A percentile compares a stretch with the other conserved stretches of the same genome.
Evolutionary conservation across 1,140 invertebrate species (phyloP).

Genomic region (Leptonema lineaticorne): DNA sequence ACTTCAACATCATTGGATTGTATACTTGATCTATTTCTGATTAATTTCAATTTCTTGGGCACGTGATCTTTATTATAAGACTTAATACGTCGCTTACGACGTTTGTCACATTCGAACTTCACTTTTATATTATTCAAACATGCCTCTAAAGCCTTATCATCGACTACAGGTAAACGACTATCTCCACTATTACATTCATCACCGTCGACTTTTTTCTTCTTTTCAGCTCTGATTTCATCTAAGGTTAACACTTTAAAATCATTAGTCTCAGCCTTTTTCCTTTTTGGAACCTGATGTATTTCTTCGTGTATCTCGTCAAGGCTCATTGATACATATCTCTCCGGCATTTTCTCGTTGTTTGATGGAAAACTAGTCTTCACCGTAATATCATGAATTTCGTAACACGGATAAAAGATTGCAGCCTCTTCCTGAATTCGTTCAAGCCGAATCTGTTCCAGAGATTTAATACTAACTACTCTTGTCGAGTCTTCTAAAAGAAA

Average conservation of each 20-base stretch:
- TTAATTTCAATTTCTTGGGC: constrained; percentile 28
- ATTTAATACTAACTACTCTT: constrained; percentile 29
- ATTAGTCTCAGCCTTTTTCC: not conserved
- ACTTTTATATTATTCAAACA: constrained; percentile 30
- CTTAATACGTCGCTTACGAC: not conserved
- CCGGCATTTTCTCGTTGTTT: not conserved
- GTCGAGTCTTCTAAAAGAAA: constrained; percentile 34
- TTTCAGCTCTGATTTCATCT: constrained; percentile 31
- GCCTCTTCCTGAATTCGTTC: constrained; percentile 37
- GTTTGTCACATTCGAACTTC: constrained; percentile 11
- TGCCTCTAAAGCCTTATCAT: constrained; percentile 33
- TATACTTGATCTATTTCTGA: not conserved
- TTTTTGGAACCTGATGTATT: constrained; percentile 15
- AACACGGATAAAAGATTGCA: constrained; percentile 35
- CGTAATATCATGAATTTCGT: constrained; percentile 12
- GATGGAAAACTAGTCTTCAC: not conserved
- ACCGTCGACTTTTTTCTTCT: constrained; percentile 14
- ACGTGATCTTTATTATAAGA: not conserved
- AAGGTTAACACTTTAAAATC: constrained; percentile 38
- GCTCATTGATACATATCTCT: constrained; percentile 31
- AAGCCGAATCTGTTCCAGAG: constrained; percentile 36
- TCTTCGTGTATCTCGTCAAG: constrained; percentile 34
- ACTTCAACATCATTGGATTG: not conserved
- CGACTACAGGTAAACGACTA: constrained; percentile 1
- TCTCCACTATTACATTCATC: not conserved